Conservation (phyloP, 2,888 invertebrate species). For the Mesochorus sp. region DNA sequence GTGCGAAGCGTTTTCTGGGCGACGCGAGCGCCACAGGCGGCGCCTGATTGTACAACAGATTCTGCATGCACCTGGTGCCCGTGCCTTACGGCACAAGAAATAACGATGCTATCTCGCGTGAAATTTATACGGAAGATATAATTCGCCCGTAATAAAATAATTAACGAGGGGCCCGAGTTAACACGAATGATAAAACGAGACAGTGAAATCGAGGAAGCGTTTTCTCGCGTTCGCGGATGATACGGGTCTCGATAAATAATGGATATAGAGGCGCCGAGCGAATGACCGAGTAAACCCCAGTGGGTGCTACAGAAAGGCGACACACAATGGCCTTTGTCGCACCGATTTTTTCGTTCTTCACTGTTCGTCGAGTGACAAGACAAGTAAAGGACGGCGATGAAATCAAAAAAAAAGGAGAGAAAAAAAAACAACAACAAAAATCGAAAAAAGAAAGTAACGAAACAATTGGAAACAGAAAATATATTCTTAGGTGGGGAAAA, state of each 20-base stretch:
- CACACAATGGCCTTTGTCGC: conserved; percentile 4
- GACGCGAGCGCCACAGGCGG: too few species aligned
- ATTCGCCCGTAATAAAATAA: not conserved
- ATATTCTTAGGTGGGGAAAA: conserved; percentile 16
- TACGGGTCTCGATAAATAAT: conserved; percentile 53
- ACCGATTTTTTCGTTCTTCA: not conserved
- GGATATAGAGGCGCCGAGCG: not conserved
- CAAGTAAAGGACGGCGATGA: not conserved
- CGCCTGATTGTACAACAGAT: too few species aligned
- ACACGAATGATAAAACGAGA: not conserved
- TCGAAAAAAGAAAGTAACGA: not conserved
- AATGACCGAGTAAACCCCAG: conserved; percentile 18
- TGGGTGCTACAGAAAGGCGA: conserved; percentile 37
- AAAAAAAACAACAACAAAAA: not conserved
- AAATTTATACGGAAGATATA: not conserved
- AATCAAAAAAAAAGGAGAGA: not conserved
- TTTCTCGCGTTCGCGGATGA: conserved; percentile 12
- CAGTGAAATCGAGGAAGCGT: not conserved
- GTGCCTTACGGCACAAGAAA: too few species aligned
- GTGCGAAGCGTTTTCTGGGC: too few species aligned
- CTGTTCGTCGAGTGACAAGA: not conserved
- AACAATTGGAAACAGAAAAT: conserved; percentile 2
- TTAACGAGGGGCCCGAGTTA: conserved; percentile 1
- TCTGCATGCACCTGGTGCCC: too few species aligned
- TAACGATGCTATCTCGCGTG: too few species aligned